A percentile compares a stretch with the other conserved stretches of the same genome.
Evolutionary conservation across 2,113 vertebrate genomes (phyloP).

Genomic region (Caranx melampygus): DNA sequence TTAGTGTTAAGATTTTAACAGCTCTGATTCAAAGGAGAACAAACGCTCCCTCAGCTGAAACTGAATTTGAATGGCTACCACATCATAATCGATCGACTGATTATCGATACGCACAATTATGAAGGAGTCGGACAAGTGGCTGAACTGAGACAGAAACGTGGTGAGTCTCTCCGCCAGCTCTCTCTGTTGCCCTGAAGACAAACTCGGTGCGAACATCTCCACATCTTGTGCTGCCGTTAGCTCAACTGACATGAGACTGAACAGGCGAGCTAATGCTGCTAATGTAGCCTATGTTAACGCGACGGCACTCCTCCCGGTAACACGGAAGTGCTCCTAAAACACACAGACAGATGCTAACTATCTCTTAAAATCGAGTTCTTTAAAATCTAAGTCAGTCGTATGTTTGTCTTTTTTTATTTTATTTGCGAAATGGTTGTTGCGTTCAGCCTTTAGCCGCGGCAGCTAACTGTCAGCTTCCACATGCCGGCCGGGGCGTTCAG

Average conservation of each 20-base stretch:
- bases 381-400: not conserved
- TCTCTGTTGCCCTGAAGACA: constrained; percentile 78
- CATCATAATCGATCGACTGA: not conserved
- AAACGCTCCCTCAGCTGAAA: not conserved
- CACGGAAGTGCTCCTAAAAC: not conserved
- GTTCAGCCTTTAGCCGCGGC: not conserved
- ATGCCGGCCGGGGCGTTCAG: constrained; percentile 40
- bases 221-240: not conserved
- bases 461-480: not conserved
- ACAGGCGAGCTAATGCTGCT: constrained; percentile 38
- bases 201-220: constrained; percentile 52
- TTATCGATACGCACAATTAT: constrained; percentile 87
- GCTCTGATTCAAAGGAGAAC: not conserved
- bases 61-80: not conserved
- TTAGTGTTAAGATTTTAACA: not conserved
- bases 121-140: constrained; percentile 86
- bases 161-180: constrained; percentile 80
- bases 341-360: not conserved
- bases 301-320: not conserved
- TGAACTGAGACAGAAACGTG: constrained; percentile 84
- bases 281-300: not conserved
- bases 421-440: not conserved
- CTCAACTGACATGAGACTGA: not conserved
- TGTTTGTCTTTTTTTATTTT: not conserved
- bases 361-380: not conserved